Percentiles rank a stretch among this genome's conserved stretches.
Evolutionary conservation across 1,140 invertebrate species (phyloP).

Genomic region (Aphis craccivora): DNA sequence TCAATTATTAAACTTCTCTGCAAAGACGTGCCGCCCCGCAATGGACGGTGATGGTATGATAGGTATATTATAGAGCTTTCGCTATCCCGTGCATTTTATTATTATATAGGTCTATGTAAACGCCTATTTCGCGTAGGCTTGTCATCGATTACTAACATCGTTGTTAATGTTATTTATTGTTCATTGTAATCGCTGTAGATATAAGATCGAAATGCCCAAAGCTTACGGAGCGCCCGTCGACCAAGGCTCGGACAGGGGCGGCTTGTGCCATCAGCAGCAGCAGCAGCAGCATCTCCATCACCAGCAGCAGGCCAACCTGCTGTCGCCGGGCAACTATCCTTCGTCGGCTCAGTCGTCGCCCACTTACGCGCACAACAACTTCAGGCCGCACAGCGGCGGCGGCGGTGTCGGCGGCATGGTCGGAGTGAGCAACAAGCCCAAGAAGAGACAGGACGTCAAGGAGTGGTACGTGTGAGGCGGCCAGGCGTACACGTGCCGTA

Average conservation of each 20-base stretch:
- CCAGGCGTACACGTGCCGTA: neutral
- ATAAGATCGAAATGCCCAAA: constrained; percentile 86
- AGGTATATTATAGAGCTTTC: too few species aligned
- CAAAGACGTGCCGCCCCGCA: too few species aligned
- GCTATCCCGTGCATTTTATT: too few species aligned
- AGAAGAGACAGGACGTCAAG: constrained; percentile 88
- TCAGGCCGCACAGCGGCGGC: constrained; percentile 65
- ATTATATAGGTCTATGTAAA: too few species aligned
- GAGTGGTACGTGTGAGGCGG: constrained; percentile 87
- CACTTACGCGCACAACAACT: constrained; percentile 60
- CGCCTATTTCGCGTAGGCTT: too few species aligned
- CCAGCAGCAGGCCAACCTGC: constrained; percentile 15
- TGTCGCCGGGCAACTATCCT: constrained; percentile 4
- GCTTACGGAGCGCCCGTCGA: constrained; percentile 60
- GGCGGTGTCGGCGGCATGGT: constrained; percentile 70
- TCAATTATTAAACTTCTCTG: too few species aligned
- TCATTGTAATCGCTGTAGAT: constrained; percentile 60
- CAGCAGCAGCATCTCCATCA: constrained; percentile 12
- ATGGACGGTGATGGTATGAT: too few species aligned
- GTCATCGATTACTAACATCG: too few species aligned
- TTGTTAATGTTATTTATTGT: too few species aligned
- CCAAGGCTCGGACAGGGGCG: constrained; percentile 60
- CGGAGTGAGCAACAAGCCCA: constrained; percentile 66
- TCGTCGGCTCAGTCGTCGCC: constrained; percentile 28
- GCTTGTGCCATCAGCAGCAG: constrained; percentile 1